phyloP scores from a whole-genome alignment of 2,888 invertebrate genomes.

The Cerastis rubricosa region DNA sequence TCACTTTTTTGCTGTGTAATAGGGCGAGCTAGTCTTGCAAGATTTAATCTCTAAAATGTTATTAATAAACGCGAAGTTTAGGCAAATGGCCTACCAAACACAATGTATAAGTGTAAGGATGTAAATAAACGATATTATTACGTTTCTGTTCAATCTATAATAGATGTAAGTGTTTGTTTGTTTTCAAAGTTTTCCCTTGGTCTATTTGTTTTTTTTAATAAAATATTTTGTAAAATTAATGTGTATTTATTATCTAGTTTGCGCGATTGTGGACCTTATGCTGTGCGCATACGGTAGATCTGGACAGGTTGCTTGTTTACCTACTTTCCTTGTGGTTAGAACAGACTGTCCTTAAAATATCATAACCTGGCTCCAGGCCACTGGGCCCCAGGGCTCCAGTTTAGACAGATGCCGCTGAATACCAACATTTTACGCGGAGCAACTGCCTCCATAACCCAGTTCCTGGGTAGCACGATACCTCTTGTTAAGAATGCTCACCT shows the following conservation, averaged over 20 bases:
- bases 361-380: no score
- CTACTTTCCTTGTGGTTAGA: background rate
- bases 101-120: slow-evolving; percentile 68
- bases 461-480: background rate
- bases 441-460: background rate
- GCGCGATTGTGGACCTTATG: background rate
- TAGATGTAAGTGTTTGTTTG: slow-evolving; percentile 77
- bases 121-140: slow-evolving; percentile 75
- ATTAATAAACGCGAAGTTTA: slow-evolving; percentile 30
- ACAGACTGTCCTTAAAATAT: background rate
- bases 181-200: slow-evolving; percentile 80
- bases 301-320: background rate
- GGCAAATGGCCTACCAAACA: slow-evolving; percentile 65
- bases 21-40: background rate
- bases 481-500: background rate
- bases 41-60: background rate
- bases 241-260: slow-evolving; percentile 35
- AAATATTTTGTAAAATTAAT: slow-evolving; percentile 75
- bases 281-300: background rate
- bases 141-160: slow-evolving; percentile 75
- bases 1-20: background rate
- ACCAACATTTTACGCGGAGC: background rate
- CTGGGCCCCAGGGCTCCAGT: background rate
- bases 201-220: slow-evolving; percentile 78
- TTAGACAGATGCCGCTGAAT: background rate